phyloP scores from a whole-genome alignment of 2,113 vertebrate species.

The Ctenodactylus gundi region DNA sequence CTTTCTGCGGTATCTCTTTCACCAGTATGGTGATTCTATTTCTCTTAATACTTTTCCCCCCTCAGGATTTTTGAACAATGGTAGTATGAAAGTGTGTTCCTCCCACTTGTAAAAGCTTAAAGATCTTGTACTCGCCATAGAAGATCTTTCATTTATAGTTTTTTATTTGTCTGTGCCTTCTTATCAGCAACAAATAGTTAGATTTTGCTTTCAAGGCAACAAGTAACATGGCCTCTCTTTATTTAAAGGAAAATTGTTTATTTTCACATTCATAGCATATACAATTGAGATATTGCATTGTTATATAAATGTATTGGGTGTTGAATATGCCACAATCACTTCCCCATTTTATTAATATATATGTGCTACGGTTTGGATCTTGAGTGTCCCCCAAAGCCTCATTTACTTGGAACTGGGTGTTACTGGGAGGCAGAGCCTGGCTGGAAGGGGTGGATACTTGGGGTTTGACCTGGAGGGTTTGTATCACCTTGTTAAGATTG shows the following conservation, averaged over 20 bases:
- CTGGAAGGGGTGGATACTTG: too few species aligned
- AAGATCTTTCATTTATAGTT: background rate
- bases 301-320: background rate
- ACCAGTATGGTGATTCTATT: background rate
- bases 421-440: too few species aligned
- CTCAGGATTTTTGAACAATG: background rate
- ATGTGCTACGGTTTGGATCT: too few species aligned
- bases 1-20: background rate
- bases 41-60: background rate
- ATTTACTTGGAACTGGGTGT: too few species aligned
- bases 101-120: background rate
- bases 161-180: background rate
- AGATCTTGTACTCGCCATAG: background rate
- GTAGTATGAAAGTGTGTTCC: background rate
- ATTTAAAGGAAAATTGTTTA: background rate
- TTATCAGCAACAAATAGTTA: background rate
- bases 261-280: background rate
- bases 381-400: too few species aligned
- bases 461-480: too few species aligned
- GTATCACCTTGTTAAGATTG: too few species aligned
- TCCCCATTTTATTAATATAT: too few species aligned
- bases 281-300: too few species aligned
- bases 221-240: background rate
- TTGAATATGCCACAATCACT: background rate
- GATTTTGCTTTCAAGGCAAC: background rate